Evolutionary conservation across 2,797 vertebrate species (phyloP), one percentile per base, ranked within the genome.

Genomic region (Parotocinclus haroldoi): DNA sequence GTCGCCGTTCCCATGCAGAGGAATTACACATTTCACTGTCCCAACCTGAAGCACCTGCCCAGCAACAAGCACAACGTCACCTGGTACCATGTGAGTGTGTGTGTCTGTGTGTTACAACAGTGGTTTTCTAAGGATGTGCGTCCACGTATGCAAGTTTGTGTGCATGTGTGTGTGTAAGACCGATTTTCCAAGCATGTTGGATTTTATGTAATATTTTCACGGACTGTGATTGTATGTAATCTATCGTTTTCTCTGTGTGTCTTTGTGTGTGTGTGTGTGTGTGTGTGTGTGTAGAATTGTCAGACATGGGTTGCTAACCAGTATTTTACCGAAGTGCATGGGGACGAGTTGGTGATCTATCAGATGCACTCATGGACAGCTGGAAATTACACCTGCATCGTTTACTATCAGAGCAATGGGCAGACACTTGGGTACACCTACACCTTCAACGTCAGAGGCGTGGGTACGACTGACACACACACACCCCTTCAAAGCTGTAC

Each of bases 361-460:
- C 9, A 75, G 50, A 90, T 95, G 77, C 0, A 55, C 1, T 7
- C 19, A 0, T 0, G 0, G 0, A 89, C 81, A 0, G 48, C 72
- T 12, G 95, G 90, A 1, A 70, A 85, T 4, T 97, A 96, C 63
- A 91, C 87, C 0, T 98, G 96, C 49, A 76, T 84, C 1, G 89
- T 94, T 13, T 83, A 72, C 0, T 96, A 89, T 76, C 81, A 73
- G 69, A 89, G 90, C 74, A 89, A 79, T 0, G 89, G 90, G 14
- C 79, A 60, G 6, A 49, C n/a, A 0, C 89, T 92, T 18, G 81
- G 68, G 50, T 94, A 95, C 79, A 95, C 91, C 69, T 80, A 93
- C 71, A 91, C 81, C 27, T 12, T 94, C 79, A 85, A 79, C 39
- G 81, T 96, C 68, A 90, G 81, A 42, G 86, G 91, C 4, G 87